phyloP scores from a whole-genome alignment of 1,140 invertebrate genomes.

The Hypsibius dujardini region DNA sequence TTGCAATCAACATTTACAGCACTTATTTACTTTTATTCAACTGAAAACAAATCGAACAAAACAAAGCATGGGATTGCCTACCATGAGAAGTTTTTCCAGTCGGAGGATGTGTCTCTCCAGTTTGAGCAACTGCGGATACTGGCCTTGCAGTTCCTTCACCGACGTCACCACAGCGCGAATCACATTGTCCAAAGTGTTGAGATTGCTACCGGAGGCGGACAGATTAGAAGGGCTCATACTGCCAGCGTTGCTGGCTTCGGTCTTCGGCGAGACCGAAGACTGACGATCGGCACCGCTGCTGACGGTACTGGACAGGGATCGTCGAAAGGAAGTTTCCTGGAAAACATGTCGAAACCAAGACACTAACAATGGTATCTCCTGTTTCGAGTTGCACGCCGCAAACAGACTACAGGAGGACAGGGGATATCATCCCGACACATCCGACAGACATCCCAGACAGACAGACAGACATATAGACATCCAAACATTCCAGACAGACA shows the following conservation, averaged over 20 bases:
- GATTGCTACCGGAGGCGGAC: background rate
- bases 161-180: conserved; percentile 28
- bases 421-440: too few relatives aligned
- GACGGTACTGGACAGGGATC: background rate
- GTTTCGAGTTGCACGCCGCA: too few relatives aligned
- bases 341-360: too few relatives aligned
- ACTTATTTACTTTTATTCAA: conserved; percentile 28
- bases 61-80: too few relatives aligned
- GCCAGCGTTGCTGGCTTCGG: background rate
- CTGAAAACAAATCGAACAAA: conserved; percentile 23
- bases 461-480: too few relatives aligned
- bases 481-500: too few relatives aligned
- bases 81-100: conserved; percentile 32
- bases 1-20: conserved; percentile 17
- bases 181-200: conserved; percentile 29
- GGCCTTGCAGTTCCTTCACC: conserved; percentile 37
- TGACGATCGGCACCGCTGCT: background rate
- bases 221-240: conserved; percentile 1
- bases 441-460: too few relatives aligned
- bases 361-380: too few relatives aligned
- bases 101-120: conserved; percentile 33
- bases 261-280: background rate
- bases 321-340: too few relatives aligned
- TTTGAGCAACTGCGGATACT: conserved; percentile 34
- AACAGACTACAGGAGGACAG: too few relatives aligned